Evolutionary conservation across 2,113 vertebrate species (phyloP), one percentile per base, ranked within the genome.

Genomic region (Lutjanus erythropterus): DNA sequence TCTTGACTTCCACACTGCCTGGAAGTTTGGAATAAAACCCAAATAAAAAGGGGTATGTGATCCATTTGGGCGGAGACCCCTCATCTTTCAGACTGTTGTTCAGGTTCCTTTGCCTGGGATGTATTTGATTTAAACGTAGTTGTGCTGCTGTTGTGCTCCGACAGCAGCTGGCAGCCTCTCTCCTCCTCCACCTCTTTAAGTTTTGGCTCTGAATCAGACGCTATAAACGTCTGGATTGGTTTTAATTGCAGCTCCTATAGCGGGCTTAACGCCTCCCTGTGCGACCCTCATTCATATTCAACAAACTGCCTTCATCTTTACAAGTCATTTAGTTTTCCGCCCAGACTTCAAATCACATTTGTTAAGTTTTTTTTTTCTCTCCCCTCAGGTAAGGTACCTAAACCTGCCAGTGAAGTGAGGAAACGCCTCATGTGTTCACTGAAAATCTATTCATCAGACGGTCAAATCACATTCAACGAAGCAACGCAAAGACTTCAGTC

Each of bases 171-270:
- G 56, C 66, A 29, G 49, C 27, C 2, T 11, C 18, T 46, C 49
- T 56, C 65, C 35, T 67, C 61, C 66, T 62, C 61, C 70, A 59
- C 44, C 37, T 61, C 52, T 16, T 73, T 12, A 12, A 21, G 0
- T 49, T 62, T 41, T 64, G 27, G 59, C 47, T 77, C 25, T 23
- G 33, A 75, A 60, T 72, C 55, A 75, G 41, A 74, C 9, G 0
- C 46, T 75, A 37, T 46, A 8, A 61, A 55, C 1, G 46, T 78
- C 47, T 64, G 64, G 23, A 61, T 59, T 35, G 55, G 27, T 65
- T 83, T 78, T 80, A 80, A 78, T 78, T 80, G 65, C 46, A 56
- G 25, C 75, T 62, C 29, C 53, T 78, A 42, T 50, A 50, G 71
- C 1, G 1, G 55, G 33, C 79, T 61, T 15, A 75, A 12, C 4